Base-by-base conservation (phyloP, 2,797 vertebrate genomes). In the Oceanodroma leucorhoa region DNA sequence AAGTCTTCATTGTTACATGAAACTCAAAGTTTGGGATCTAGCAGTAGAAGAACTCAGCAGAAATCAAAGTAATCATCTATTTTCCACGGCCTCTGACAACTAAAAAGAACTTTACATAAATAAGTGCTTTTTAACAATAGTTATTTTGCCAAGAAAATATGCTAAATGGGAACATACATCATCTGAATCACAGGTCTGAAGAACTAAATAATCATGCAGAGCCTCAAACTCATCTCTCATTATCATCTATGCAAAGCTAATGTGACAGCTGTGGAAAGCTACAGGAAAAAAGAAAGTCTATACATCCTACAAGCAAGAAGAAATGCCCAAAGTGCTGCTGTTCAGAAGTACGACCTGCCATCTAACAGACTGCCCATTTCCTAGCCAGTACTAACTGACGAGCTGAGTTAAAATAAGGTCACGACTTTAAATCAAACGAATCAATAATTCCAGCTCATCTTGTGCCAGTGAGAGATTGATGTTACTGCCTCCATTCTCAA, bases 401-500 rank as follows among this genome's bases (percentile, higher is more conserved):
- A 92, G 57, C 69, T 60, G 69, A 94, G 57, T 85, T 92, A 46
- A 95, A 94, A 46, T 54, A 57, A 81, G 85, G 72, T 30, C 61
- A 64, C 0, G 0, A 85, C 57, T 88, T 90, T 34, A 93, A 83
- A 94, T 60, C n/a, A 94, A 85, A 83, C 36, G 16, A 93, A 85
- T 87, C 83, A 36, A 82, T 93, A 83, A 88, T 60, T 93, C n/a
- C 60, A 81, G 88, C n/a, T 71, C 32, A 53, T 83, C 65, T 61
- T 78, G 41, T 46, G 40, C 57, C 45, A 36, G 51, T 26, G 55
- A 50, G 43, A 41, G 65, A 92, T 61, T 83, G 91, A 89, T 66
- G 34, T 38, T 72, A 87, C 36, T 85, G 62, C 64, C 69, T 90
- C 66, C 26, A 2, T 80, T 89, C 81, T 75, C 57, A 72, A 75